Evolutionary conservation across 2,888 invertebrate genomes (phyloP).

Genomic region (Nezara viridula): DNA sequence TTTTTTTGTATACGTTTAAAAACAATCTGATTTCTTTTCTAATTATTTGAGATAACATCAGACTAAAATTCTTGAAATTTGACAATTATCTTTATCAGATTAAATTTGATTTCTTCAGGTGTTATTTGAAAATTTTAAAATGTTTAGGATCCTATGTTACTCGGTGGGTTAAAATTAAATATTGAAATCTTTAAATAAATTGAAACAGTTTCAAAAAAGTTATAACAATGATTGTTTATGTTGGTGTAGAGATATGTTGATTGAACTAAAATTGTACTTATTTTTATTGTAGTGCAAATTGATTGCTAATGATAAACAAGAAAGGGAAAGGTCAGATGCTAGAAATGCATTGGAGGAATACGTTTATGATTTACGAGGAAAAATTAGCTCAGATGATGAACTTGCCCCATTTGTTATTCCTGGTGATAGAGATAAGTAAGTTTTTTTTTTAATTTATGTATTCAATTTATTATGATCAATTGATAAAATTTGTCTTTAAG

Average conservation of each 20-base stretch:
- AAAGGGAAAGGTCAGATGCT: constrained; percentile 95
- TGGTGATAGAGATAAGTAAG: constrained; percentile 70
- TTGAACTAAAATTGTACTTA: not conserved
- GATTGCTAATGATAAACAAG: constrained; percentile 89
- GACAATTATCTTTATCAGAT: too few relatives aligned
- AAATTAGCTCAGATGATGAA: constrained; percentile 83
- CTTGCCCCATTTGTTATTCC: constrained; percentile 83
- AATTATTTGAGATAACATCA: too few relatives aligned
- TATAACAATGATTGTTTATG: not conserved
- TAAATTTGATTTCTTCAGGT: too few relatives aligned
- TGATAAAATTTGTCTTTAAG: not conserved
- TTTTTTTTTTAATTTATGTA: not conserved
- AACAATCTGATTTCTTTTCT: too few relatives aligned
- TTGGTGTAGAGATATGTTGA: not conserved
- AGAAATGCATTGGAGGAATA: constrained; percentile 98
- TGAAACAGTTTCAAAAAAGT: too few relatives aligned
- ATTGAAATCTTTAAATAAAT: too few relatives aligned
- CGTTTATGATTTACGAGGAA: constrained; percentile 95
- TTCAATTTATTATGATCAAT: too few relatives aligned
- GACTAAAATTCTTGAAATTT: too few relatives aligned
- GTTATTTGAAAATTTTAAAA: too few relatives aligned
- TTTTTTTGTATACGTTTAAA: too few relatives aligned
- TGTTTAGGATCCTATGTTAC: too few relatives aligned
- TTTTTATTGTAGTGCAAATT: constrained; percentile 77
- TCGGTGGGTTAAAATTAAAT: too few relatives aligned